Percentiles rank a stretch among this genome's conserved stretches.
Evolutionary conservation across 2,888 invertebrate genomes (phyloP).

Genomic region (Eugnorisma glareosa): DNA sequence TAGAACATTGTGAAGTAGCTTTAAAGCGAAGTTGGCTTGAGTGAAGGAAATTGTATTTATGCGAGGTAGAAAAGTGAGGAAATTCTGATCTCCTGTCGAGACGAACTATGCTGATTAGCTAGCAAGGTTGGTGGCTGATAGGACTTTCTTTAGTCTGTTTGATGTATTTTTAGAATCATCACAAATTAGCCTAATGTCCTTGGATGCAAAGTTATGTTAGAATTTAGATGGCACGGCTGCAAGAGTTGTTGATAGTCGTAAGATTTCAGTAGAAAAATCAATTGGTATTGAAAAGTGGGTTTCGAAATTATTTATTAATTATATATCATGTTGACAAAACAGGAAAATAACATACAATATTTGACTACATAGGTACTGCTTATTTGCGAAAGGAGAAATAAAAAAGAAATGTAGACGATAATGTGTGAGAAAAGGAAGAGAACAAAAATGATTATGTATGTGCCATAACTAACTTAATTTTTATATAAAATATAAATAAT

Average conservation of each 20-base stretch:
- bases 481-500: too few relatives aligned
- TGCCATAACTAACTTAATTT: too few relatives aligned
- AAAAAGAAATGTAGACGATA: too few relatives aligned
- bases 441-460: too few relatives aligned
- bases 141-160: background rate
- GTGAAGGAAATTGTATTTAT: constrained; percentile 34
- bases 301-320: background rate
- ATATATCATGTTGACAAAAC: too few relatives aligned
- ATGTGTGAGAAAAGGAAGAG: too few relatives aligned
- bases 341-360: too few relatives aligned
- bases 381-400: too few relatives aligned
- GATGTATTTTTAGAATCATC: background rate
- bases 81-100: constrained; percentile 33
- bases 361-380: too few relatives aligned
- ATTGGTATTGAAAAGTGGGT: background rate
- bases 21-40: constrained; percentile 22
- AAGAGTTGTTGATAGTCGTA: background rate
- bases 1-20: constrained; percentile 18
- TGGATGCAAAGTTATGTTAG: background rate
- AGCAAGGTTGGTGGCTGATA: background rate
- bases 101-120: constrained; percentile 5
- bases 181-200: background rate
- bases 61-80: constrained; percentile 23
- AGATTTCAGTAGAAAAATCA: background rate
- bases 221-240: background rate